Conservation (phyloP, 64 coral and sea anemone species). For the Platygyra sinensis region DNA sequence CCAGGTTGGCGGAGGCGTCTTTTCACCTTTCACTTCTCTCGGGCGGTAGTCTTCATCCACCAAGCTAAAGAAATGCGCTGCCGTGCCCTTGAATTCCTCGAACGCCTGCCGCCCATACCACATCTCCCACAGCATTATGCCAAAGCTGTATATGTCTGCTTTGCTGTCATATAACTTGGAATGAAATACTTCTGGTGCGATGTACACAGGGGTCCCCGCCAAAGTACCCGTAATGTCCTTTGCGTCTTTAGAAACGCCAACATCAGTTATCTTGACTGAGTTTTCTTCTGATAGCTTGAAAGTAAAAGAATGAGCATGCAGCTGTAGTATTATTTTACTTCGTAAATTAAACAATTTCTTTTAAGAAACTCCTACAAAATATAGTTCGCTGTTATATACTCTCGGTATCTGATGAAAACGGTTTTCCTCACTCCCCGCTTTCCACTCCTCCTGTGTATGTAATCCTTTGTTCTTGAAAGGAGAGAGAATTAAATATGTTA, state of each 20-base stretch:
- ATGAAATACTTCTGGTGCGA: conserved; percentile 20
- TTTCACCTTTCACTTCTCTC: background rate
- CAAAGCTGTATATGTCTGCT: conserved; percentile 49
- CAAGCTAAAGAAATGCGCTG: background rate
- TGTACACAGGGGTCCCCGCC: background rate
- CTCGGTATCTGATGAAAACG: too few species aligned
- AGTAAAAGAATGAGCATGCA: too few species aligned
- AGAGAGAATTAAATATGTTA: too few species aligned
- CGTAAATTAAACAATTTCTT: too few species aligned
- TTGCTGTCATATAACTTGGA: conserved; percentile 1
- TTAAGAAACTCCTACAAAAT: too few species aligned
- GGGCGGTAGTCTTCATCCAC: conserved; percentile 13
- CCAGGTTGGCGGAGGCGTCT: background rate
- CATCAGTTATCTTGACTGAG: background rate
- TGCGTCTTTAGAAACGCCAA: background rate
- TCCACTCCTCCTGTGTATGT: too few species aligned
- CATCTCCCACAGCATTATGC: conserved; percentile 54
- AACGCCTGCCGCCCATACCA: conserved; percentile 49
- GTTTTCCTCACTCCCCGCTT: too few species aligned
- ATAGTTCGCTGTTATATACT: too few species aligned
- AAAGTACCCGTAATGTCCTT: conserved; percentile 31
- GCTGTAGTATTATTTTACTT: too few species aligned
- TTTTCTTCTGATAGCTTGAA: conserved; percentile 14
- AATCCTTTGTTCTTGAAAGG: too few species aligned
- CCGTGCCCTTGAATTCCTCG: background rate